These are phyloP conservation scores for Nothoprocta perdicaria DNA, from an alignment of 2,113 vertebrate genomes.

Conservation along the genomic window DNA sequence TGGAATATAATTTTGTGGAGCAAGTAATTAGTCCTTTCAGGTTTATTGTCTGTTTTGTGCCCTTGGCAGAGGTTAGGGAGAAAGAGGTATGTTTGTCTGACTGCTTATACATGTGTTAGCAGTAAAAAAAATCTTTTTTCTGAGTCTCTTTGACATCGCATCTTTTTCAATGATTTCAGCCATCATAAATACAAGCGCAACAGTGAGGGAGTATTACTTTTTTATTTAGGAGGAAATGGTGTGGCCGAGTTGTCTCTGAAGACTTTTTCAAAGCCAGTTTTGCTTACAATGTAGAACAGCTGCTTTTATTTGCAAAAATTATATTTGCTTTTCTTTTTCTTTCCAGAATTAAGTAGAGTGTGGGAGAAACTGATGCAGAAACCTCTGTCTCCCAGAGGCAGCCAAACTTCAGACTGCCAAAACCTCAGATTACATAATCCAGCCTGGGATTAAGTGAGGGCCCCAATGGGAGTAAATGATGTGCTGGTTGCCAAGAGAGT, in stretches of 20 bases:
- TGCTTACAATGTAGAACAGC: neutral
- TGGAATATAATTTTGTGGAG: neutral
- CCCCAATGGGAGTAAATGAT: neutral
- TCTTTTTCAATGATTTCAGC: slow-evolving; percentile 7
- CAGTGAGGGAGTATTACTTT: neutral
- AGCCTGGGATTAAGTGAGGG: neutral
- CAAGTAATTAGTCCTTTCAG: neutral
- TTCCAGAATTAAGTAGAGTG: neutral
- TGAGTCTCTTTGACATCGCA: neutral
- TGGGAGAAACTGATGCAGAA: neutral
- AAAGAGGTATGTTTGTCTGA: neutral
- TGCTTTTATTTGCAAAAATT: neutral
- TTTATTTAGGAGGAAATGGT: neutral
- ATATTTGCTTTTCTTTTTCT: neutral
- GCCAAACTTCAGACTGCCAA: neutral
- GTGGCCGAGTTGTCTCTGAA: neutral
- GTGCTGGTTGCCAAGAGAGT: neutral
- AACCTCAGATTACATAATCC: neutral
- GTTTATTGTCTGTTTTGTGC: neutral
- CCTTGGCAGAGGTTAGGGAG: slow-evolving; percentile 1
- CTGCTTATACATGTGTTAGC: neutral
- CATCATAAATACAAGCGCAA: neutral
- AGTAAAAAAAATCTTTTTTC: neutral
- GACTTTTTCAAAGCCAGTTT: neutral
- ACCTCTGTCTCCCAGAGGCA: neutral